Evolutionary conservation across 2,888 invertebrate genomes (phyloP).

Genomic region (Amaurobius ferox): DNA sequence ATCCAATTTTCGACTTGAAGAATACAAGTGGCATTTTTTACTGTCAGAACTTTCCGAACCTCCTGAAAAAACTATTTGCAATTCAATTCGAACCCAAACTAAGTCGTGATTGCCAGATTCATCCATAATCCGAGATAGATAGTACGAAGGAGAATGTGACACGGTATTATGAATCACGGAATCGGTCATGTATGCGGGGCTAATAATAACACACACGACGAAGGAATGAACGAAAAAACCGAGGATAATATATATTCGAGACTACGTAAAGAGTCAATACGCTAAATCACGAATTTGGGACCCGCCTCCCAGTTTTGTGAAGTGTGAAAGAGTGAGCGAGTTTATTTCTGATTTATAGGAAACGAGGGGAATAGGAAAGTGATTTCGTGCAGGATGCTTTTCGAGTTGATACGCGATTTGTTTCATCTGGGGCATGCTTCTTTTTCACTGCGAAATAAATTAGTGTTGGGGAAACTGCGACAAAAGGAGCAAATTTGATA

Average conservation of each 20-base stretch:
- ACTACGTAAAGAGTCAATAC: slow-evolving; percentile 50
- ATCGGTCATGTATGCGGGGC: neutral
- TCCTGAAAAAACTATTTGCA: neutral
- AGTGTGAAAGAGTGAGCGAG: slow-evolving; percentile 52
- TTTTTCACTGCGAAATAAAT: too few species aligned
- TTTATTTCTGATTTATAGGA: slow-evolving; percentile 62
- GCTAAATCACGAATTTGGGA: slow-evolving; percentile 52
- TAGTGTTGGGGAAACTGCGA: too few species aligned
- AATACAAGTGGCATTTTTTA: too few species aligned
- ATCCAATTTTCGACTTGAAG: too few species aligned
- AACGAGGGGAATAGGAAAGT: slow-evolving; percentile 37
- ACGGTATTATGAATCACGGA: neutral
- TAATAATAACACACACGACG: neutral
- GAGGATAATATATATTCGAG: slow-evolving; percentile 48
- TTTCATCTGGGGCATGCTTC: too few species aligned
- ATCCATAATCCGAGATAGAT: neutral
- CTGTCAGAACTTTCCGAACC: too few species aligned
- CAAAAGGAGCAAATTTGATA: too few species aligned
- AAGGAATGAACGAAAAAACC: neutral
- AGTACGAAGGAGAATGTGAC: neutral
- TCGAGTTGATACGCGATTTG: too few species aligned
- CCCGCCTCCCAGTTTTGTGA: slow-evolving; percentile 46
- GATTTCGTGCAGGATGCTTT: slow-evolving; percentile 27
- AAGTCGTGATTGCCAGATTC: neutral
- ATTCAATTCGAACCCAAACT: neutral